A percentile compares a stretch with the other conserved stretches of the same genome.
Evolutionary conservation across 2,797 vertebrate genomes (phyloP).

Genomic region (Lacerta viridis): DNA sequence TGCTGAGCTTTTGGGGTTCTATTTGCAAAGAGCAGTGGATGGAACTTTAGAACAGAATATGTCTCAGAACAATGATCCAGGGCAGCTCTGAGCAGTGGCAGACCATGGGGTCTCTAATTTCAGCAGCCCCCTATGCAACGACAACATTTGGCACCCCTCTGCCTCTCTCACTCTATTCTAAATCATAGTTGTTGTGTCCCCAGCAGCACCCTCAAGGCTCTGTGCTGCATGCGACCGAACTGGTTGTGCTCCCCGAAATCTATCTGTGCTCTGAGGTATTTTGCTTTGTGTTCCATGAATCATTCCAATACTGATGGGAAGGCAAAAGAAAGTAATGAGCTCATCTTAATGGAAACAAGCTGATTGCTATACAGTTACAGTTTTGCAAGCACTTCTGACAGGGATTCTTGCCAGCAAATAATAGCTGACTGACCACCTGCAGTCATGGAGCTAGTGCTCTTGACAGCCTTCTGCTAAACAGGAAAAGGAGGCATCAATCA

Average conservation of each 20-base stretch:
- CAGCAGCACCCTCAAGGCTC: no score
- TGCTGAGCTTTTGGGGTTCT: no score
- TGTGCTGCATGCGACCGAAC: no score
- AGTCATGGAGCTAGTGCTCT: slow-evolving; percentile 2
- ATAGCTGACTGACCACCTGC: slow-evolving; percentile 1
- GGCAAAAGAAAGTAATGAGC: slow-evolving; percentile 1
- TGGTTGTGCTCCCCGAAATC: no score
- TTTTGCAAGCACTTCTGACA: slow-evolving; percentile 18
- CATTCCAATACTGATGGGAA: not conserved
- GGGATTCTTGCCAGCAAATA: slow-evolving; percentile 37
- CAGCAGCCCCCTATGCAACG: no score
- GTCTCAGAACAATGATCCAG: slow-evolving; percentile 3
- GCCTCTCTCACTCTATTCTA: no score
- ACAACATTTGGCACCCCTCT: no score
- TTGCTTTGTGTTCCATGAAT: not conserved
- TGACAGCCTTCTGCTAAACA: not conserved
- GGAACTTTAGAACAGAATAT: slow-evolving; percentile 31
- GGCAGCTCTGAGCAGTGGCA: not conserved
- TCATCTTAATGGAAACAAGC: slow-evolving; percentile 52
- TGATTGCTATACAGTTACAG: slow-evolving; percentile 5
- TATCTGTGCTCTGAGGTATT: not conserved
- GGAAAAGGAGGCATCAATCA: not conserved
- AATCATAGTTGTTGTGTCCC: no score
- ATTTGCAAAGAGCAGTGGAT: slow-evolving; percentile 3
- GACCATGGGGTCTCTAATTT: no score